phyloP scores from a whole-genome alignment of 2,888 invertebrate genomes.

The Conistra vaccinii region DNA sequence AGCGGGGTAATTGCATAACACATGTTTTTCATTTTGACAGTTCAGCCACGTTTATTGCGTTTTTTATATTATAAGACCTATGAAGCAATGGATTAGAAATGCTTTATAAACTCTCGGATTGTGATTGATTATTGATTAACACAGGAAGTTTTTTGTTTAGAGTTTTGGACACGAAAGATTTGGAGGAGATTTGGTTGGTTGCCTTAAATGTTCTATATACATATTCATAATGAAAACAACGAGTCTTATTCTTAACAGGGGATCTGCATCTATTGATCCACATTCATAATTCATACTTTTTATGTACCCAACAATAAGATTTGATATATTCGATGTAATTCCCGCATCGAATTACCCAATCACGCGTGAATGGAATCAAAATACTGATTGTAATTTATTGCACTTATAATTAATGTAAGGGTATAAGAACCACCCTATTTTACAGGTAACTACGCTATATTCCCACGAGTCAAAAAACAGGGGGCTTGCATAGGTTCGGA shows the following conservation, averaged over 20 bases:
- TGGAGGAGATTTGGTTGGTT: background rate
- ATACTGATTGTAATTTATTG: conserved; percentile 89
- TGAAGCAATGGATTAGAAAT: too few species aligned
- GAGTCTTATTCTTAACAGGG: background rate
- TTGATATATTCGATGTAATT: conserved; percentile 62
- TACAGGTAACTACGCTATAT: conserved; percentile 80
- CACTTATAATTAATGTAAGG: conserved; percentile 84
- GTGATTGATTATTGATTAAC: too few species aligned
- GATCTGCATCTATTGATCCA: conserved; percentile 33
- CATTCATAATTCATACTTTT: conserved; percentile 52
- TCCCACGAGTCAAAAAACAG: conserved; percentile 85
- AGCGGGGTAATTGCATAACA: background rate
- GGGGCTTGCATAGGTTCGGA: conserved; percentile 80
- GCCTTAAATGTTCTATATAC: background rate
- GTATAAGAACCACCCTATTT: conserved; percentile 74
- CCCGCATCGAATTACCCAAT: conserved; percentile 80
- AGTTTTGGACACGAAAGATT: background rate
- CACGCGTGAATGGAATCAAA: conserved; percentile 83
- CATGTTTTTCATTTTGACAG: too few species aligned
- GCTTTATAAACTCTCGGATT: too few species aligned
- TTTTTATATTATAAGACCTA: too few species aligned
- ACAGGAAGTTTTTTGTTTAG: conserved; percentile 26
- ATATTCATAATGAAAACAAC: background rate
- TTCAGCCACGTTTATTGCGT: too few species aligned
- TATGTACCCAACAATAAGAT: conserved; percentile 42